A percentile compares a stretch with the other conserved stretches of the same genome.
Evolutionary conservation across 2,797 vertebrate species (phyloP).

Genomic region (Centropyge bicolor): DNA sequence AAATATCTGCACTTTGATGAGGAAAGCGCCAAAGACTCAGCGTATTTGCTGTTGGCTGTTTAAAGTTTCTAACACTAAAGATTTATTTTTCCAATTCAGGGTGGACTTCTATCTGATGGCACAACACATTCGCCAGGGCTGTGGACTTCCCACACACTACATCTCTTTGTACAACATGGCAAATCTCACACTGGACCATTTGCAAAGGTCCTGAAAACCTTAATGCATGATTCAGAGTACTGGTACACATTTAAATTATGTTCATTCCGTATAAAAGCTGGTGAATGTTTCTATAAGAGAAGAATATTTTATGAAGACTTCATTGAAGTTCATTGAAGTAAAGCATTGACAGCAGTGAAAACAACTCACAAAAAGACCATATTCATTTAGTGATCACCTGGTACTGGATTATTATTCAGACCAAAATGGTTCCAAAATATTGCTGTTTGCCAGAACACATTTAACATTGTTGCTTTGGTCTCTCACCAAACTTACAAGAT

Average conservation of each 20-base stretch:
- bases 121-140: conserved; percentile 90
- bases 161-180: conserved; percentile 91
- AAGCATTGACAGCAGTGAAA: no score
- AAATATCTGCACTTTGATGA: conserved; percentile 4
- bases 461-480: conserved; percentile 14
- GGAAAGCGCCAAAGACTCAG: neutral
- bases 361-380: no score
- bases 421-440: no score
- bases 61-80: neutral
- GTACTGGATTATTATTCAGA: no score
- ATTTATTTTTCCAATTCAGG: conserved; percentile 77
- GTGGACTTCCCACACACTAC: conserved; percentile 93
- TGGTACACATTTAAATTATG: no score
- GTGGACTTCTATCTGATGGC: conserved; percentile 95
- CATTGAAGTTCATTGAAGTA: no score
- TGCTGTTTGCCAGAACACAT: no score
- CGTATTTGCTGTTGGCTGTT: neutral
- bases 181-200: conserved; percentile 90
- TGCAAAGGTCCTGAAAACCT: conserved; percentile 88
- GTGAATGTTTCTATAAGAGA: no score
- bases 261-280: no score
- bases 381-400: no score
- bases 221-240: no score
- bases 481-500: conserved; percentile 93
- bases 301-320: no score